Conservation (phyloP, 1,140 invertebrate genomes). For the Hyles euphorbiae region DNA sequence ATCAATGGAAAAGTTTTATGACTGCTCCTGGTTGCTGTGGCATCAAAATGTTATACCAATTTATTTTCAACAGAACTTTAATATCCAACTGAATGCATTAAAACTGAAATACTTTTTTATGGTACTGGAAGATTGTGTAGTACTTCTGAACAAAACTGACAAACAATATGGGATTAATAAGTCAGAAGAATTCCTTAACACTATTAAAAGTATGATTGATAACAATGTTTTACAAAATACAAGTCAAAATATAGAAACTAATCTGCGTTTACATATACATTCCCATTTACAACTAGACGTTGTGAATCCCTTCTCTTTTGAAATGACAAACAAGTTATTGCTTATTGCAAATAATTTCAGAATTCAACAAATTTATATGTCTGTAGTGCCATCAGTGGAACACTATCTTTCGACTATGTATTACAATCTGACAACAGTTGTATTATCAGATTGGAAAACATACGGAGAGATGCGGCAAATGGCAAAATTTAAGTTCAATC, state of each 20-base stretch:
- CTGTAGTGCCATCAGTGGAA: conserved; percentile 81
- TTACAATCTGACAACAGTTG: conserved; percentile 98
- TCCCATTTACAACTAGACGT: conserved; percentile 91
- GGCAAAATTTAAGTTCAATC: conserved; percentile 89
- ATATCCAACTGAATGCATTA: conserved; percentile 78
- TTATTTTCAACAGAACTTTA: conserved; percentile 84
- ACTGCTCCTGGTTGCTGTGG: conserved; percentile 89
- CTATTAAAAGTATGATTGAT: conserved; percentile 52
- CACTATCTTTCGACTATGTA: conserved; percentile 96
- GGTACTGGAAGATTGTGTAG: conserved; percentile 79
- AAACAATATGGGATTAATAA: conserved; percentile 36
- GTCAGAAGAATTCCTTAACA: conserved; percentile 48
- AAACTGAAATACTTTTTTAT: conserved; percentile 81
- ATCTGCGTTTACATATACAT: conserved; percentile 92
- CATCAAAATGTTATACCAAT: conserved; percentile 86
- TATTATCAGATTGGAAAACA: conserved; percentile 97
- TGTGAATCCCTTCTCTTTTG: conserved; percentile 82
- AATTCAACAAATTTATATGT: conserved; percentile 63
- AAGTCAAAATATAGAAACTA: conserved; percentile 92
- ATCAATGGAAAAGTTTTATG: conserved; percentile 78
- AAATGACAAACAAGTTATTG: conserved; percentile 72
- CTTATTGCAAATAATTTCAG: conserved; percentile 74
- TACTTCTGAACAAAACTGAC: conserved; percentile 53
- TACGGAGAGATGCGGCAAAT: conserved; percentile 97
- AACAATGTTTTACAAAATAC: conserved; percentile 82